Base-by-base conservation (phyloP, 2,113 vertebrate genomes). In the Brevimyrus niger region DNA sequence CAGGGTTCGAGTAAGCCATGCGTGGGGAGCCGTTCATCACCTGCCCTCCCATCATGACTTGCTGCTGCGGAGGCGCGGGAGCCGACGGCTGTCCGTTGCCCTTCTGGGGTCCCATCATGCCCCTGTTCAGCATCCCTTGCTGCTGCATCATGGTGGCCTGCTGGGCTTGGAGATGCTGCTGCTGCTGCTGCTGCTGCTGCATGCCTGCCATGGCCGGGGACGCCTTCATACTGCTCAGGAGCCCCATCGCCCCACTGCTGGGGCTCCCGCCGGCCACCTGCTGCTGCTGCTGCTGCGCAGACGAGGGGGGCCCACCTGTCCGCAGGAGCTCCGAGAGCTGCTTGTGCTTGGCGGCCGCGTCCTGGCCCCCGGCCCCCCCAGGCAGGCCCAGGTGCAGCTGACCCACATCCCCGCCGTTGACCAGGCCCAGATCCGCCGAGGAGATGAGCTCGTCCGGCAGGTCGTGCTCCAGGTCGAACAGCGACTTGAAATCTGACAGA, bases 391-490 rank as follows among this genome's bases (percentile, higher is more conserved):
- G 97, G 91, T 98, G 97, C 92, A 98, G 95, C 91, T 98, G 98
- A 93, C 95, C 96, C 93, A 97, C 94, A 92, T 99, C 98, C 61
- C 94, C 95, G 91, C 98, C 98, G 47, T 99, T 99, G 91, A 96
- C 95, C 91, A 99, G 94, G 88, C 97, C 97, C 94, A 98, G 93
- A 92, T 99, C 98, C 0, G 97, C 96, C 58, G 98, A 98, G 95
- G 92, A 98, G 95, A 99, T 99, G 92, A 99, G 96, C 94, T 99
- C 98, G 91, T 99, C 98, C 73, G 98, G 98, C 92, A 99, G 97
- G 93, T 99, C 98, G 0, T 99, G 98, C 93, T 99, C 98, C 95
- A 99, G 93, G 93, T 99, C 98, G 92, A 99, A 99, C 0, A 99
- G 95, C 1, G 98, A 98, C 92, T 98, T 97, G 93, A 98, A 99